Percentiles rank a stretch among this genome's conserved stretches.
Conservation (phyloP, 2,797 vertebrate species). For the Tarsius wallacei region DNA sequence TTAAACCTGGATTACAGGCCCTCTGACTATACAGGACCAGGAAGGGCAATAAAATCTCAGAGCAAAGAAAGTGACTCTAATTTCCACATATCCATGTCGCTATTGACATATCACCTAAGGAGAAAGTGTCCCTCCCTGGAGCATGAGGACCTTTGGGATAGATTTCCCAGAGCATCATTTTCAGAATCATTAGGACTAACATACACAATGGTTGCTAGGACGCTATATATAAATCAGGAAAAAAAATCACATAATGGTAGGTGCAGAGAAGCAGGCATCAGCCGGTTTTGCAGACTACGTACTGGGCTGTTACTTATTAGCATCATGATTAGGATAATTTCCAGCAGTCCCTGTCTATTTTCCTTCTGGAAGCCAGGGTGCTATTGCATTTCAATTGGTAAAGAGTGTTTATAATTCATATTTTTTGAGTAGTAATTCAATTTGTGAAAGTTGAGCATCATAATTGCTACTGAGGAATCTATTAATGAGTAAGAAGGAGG, state of each 20-base stretch:
- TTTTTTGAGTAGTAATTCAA: conserved; percentile 87
- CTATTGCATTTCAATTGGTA: conserved; percentile 86
- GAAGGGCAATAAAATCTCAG: conserved; percentile 78
- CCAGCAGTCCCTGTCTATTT: conserved; percentile 87
- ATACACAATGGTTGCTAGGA: conserved; percentile 90
- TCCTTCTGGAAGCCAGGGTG: conserved; percentile 83
- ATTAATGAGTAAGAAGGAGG: conserved; percentile 83
- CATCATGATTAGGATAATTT: conserved; percentile 89
- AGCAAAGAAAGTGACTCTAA: conserved; percentile 80
- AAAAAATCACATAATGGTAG: conserved; percentile 88
- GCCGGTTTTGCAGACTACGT: conserved; percentile 85
- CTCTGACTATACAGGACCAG: conserved; percentile 67
- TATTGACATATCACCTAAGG: conserved; percentile 84
- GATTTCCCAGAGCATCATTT: conserved; percentile 89
- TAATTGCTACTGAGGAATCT: conserved; percentile 88
- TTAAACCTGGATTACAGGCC: conserved; percentile 81
- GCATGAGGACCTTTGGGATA: conserved; percentile 85
- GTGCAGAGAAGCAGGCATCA: conserved; percentile 82
- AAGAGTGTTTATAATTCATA: conserved; percentile 87
- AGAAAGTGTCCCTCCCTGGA: conserved; percentile 86
- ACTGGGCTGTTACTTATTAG: conserved; percentile 87
- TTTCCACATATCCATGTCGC: conserved; percentile 81
- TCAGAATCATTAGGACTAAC: conserved; percentile 89
- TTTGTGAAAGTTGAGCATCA: conserved; percentile 81
- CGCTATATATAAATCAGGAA: conserved; percentile 88